These are phyloP conservation scores for Melanotus villosus DNA, from an alignment of 2,888 invertebrate genomes.

Conservation along the genomic window DNA sequence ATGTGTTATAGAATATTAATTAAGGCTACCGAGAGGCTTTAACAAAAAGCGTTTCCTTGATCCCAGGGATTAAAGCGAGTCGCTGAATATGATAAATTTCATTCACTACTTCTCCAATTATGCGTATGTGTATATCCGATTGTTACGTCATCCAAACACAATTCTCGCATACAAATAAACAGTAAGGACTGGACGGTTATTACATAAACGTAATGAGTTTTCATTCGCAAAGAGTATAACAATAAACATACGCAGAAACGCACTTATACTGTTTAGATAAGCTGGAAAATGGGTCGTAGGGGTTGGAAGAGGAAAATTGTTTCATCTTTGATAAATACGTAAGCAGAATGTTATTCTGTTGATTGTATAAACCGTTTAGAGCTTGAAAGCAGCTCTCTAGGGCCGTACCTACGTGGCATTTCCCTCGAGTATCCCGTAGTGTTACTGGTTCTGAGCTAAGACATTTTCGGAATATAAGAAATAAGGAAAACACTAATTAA, in stretches of 20 bases:
- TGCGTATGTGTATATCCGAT: no score
- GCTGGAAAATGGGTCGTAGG: neutral
- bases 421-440: constrained; percentile 6
- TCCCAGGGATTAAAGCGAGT: no score
- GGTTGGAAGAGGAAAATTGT: constrained; percentile 6
- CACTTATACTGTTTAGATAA: neutral
- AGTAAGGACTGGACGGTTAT: no score
- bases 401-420: constrained; percentile 7
- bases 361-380: constrained; percentile 22
- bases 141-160: no score
- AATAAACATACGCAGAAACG: neutral
- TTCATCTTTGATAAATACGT: constrained; percentile 25
- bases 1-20: no score
- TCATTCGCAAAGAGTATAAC: neutral
- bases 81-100: no score
- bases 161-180: no score
- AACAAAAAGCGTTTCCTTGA: no score
- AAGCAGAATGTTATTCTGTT: constrained; percentile 18
- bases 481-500: constrained; percentile 17
- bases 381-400: constrained; percentile 5
- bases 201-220: neutral
- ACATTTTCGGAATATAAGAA: constrained; percentile 11
- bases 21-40: no score
- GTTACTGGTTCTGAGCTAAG: neutral
- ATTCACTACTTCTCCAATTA: no score